Evolutionary conservation across 2,888 invertebrate species (phyloP).

Genomic region (Drosophila heteroneura): DNA sequence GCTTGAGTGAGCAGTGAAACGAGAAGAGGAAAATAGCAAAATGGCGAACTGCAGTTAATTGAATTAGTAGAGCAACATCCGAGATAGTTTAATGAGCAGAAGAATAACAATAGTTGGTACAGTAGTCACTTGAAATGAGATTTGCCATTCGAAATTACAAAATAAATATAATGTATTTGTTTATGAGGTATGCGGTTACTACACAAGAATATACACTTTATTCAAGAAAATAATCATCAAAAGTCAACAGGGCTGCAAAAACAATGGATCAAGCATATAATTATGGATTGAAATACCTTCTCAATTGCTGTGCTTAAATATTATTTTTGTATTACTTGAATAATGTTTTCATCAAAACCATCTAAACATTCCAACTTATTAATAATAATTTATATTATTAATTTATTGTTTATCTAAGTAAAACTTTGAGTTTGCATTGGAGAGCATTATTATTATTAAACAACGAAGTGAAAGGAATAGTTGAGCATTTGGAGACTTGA

Average conservation of each 20-base stretch:
- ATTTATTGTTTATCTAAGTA: background rate
- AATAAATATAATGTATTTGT: background rate
- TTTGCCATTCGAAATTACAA: background rate
- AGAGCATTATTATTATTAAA: background rate
- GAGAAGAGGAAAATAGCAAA: slow-evolving; percentile 32
- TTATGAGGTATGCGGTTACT: background rate
- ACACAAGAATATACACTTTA: background rate
- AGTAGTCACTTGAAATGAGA: background rate
- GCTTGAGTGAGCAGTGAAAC: slow-evolving; percentile 35
- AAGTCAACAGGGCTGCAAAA: background rate
- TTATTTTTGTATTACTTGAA: background rate
- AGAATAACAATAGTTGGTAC: background rate
- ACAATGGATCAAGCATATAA: background rate
- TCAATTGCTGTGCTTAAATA: background rate
- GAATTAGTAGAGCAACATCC: slow-evolving; percentile 41
- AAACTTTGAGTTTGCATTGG: background rate
- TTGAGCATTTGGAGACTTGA: background rate
- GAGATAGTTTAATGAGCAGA: slow-evolving; percentile 6
- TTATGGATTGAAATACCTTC: background rate
- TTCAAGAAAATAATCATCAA: background rate
- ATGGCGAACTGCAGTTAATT: slow-evolving; percentile 60
- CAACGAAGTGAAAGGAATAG: background rate
- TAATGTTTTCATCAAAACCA: background rate
- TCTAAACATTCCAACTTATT: background rate
- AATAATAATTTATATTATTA: background rate